Evolutionary conservation across 1,140 invertebrate species (phyloP), one percentile per base, ranked within the genome.

Genomic region (Tetragnatha versicolor): DNA sequence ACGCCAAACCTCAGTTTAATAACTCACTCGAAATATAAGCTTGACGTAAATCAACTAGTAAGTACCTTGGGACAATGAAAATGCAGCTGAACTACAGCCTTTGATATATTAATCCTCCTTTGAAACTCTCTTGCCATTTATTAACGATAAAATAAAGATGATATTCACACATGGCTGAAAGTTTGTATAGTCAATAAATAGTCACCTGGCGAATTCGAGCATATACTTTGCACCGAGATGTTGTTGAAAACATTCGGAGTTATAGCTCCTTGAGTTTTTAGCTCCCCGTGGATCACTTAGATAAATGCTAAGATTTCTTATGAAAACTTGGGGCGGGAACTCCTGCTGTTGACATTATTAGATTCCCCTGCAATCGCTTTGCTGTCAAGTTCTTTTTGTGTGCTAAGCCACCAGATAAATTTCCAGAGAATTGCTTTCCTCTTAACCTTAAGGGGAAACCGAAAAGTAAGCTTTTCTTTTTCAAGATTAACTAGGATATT

Each of bases 111-210:
- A 63, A 22, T 39, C 37, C 33, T 37, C 42, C 60, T 42, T 42
- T 63, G 35, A 31, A 63, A 42, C 60, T 61, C 60, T 31, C 37
- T 63, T 42, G 60, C 60, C 60, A 37, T 63, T 63, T 63, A 63
- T 63, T 63, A 63, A 63, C 60, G 60, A 63, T 63, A 63, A 63
- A 63, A 63, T 63, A 63, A 63, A 63, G 60, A 63, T 63, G 60
- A 63, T 63, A 63, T 63, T 63, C 60, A n/a, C n/a, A n/a, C n/a
- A 63, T 25, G 60, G 33, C 29, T 37, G 60, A 37, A 63, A 63
- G 33, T 63, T 42, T 63, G 60, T n/a, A 63, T 63, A 39, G 60
- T 37, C 60, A 63, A 63, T 63, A 63, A 63, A 63, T 63, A 63
- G 27, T 42, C 37, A 63, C 60, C 33, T 63, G 60, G 37, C 33